These are phyloP conservation scores for Hipparchia semele DNA, from an alignment of 2,888 invertebrate species.

Conservation along the genomic window DNA sequence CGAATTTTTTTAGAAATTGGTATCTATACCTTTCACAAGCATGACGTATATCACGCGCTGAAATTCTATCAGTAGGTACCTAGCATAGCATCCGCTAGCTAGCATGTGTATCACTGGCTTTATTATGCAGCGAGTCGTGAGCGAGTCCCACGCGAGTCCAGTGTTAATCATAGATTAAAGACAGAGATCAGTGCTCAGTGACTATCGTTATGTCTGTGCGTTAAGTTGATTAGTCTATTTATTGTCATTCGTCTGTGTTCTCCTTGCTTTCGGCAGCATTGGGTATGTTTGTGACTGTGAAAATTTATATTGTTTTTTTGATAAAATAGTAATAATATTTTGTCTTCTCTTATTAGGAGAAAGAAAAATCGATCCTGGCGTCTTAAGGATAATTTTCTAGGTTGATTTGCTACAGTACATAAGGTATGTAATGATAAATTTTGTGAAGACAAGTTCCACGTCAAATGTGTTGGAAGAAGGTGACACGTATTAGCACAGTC, in stretches of 20 bases:
- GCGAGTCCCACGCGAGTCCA: no score
- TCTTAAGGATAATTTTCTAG: slow-evolving; percentile 69
- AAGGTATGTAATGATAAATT: slow-evolving; percentile 70
- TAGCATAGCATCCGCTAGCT: no score
- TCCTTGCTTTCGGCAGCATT: slow-evolving; percentile 76
- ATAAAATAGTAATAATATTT: slow-evolving; percentile 50
- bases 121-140: no score
- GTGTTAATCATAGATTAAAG: no score
- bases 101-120: no score
- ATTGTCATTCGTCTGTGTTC: slow-evolving; percentile 42
- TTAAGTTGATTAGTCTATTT: not conserved
- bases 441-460: slow-evolving; percentile 74
- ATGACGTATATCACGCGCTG: no score
- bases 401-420: slow-evolving; percentile 80
- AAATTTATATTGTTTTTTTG: slow-evolving; percentile 51
- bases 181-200: no score
- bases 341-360: slow-evolving; percentile 63
- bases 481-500: slow-evolving; percentile 81
- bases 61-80: no score
- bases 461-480: slow-evolving; percentile 80
- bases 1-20: no score
- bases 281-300: slow-evolving; percentile 69
- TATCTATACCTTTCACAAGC: no score
- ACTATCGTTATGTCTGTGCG: no score
- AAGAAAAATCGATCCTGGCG: slow-evolving; percentile 74